Conservation (phyloP, 2,797 vertebrate genomes). For the Phataginus tricuspis region DNA sequence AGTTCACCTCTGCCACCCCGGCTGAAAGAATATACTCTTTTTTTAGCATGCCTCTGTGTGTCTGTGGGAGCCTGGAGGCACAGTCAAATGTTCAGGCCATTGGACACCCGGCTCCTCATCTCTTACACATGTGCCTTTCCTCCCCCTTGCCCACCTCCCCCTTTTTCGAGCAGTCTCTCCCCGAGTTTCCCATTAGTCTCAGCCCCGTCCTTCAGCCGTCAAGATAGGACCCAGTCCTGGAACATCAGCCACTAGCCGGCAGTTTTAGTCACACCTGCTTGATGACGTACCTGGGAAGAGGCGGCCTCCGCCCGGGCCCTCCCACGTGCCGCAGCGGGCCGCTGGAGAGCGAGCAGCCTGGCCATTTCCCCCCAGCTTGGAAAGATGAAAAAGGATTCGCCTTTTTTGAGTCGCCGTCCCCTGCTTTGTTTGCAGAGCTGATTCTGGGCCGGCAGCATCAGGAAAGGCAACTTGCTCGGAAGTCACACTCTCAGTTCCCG, state of each 20-base stretch:
- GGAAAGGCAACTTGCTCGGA: not conserved
- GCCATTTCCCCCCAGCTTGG: not conserved
- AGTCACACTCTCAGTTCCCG: not conserved
- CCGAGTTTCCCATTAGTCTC: not conserved
- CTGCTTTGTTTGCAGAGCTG: not conserved
- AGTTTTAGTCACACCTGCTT: not conserved
- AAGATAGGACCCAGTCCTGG: not conserved
- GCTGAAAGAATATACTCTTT: not conserved
- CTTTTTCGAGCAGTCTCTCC: conserved; percentile 19
- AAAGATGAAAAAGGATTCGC: not conserved
- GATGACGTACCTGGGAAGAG: not conserved
- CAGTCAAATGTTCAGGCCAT: not conserved
- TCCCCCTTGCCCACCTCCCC: not conserved
- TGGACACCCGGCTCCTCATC: not conserved
- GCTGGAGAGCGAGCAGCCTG: not conserved
- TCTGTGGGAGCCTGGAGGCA: not conserved
- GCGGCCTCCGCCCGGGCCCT: not conserved
- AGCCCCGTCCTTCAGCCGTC: not conserved
- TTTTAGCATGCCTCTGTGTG: not conserved
- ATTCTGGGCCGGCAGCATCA: not conserved
- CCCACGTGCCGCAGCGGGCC: not conserved
- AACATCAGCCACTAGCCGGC: not conserved
- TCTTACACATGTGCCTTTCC: not conserved
- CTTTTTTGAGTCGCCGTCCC: not conserved
- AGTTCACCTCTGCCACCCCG: not conserved